Evolutionary conservation across 2,888 invertebrate species (phyloP).

Genomic region (Gasteruption jaculator): DNA sequence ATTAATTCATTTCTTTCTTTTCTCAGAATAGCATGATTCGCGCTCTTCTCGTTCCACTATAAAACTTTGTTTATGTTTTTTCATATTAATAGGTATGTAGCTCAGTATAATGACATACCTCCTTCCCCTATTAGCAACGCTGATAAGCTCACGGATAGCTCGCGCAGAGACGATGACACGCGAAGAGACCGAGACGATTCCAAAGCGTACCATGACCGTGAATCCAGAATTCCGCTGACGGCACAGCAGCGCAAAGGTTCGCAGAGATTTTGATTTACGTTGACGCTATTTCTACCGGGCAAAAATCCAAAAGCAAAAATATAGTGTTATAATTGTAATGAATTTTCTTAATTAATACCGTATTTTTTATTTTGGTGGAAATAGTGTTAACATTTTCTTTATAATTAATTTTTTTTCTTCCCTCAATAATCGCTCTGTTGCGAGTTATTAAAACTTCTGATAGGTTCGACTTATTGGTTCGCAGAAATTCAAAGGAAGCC

Average conservation of each 20-base stretch:
- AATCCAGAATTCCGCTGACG: constrained; percentile 38
- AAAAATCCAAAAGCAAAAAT: too few relatives aligned
- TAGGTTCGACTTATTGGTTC: constrained; percentile 20
- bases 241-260: constrained; percentile 48
- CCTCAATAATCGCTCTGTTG: too few relatives aligned
- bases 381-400: too few relatives aligned
- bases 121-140: constrained; percentile 50
- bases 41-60: constrained; percentile 14
- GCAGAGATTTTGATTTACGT: too few relatives aligned
- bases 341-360: too few relatives aligned
- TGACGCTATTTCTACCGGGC: too few relatives aligned
- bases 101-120: constrained; percentile 49
- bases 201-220: constrained; percentile 47
- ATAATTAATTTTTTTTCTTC: too few relatives aligned
- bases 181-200: constrained; percentile 41
- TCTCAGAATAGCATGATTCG: constrained; percentile 18
- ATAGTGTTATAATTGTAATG: too few relatives aligned
- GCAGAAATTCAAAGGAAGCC: constrained; percentile 46
- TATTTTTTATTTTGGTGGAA: too few relatives aligned
- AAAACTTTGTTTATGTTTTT: constrained; percentile 35
- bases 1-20: constrained; percentile 7
- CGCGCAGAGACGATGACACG: constrained; percentile 45
- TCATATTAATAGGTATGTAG: constrained; percentile 46
- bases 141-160: constrained; percentile 45
- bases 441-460: too few relatives aligned